These are phyloP conservation scores for Tanypteryx hageni DNA, from an alignment of 2,888 invertebrate species.

Conservation along the genomic window DNA sequence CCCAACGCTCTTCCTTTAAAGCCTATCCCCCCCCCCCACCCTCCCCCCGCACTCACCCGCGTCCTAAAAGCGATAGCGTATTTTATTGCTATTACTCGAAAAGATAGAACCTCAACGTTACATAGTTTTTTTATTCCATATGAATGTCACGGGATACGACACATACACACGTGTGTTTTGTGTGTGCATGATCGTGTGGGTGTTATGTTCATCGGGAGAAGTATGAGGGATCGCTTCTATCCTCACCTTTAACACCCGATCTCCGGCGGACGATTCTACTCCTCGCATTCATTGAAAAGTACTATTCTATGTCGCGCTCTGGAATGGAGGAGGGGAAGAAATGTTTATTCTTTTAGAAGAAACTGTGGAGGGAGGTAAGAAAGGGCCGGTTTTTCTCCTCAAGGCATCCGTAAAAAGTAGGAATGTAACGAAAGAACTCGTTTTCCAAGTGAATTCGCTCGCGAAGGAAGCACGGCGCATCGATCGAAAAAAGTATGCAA, in stretches of 20 bases:
- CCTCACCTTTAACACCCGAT: slow-evolving; percentile 37
- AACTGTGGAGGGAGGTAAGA: not conserved
- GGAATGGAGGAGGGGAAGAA: not conserved
- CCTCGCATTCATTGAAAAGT: not conserved
- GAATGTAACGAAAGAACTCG: no score
- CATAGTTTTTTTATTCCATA: not conserved
- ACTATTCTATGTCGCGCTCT: slow-evolving; percentile 40
- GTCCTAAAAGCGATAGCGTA: slow-evolving; percentile 25
- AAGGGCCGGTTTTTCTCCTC: not conserved
- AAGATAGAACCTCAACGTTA: not conserved
- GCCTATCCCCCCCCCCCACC: not conserved
- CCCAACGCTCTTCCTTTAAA: not conserved
- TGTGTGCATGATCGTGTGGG: not conserved
- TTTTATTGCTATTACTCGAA: slow-evolving; percentile 27
- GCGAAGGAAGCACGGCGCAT: no score
- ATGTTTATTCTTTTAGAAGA: not conserved
- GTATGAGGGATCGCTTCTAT: not conserved
- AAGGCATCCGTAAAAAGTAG: no score
- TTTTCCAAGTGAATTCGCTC: no score
- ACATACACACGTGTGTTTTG: slow-evolving; percentile 7
- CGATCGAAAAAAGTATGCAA: no score
- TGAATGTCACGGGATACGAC: not conserved
- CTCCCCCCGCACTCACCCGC: not conserved
- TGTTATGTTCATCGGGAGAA: not conserved
- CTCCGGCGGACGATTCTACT: slow-evolving; percentile 5